Evolutionary conservation across 2,113 vertebrate genomes (phyloP), one percentile per base, ranked within the genome.

Genomic region (Leptodactylus fuscus): DNA sequence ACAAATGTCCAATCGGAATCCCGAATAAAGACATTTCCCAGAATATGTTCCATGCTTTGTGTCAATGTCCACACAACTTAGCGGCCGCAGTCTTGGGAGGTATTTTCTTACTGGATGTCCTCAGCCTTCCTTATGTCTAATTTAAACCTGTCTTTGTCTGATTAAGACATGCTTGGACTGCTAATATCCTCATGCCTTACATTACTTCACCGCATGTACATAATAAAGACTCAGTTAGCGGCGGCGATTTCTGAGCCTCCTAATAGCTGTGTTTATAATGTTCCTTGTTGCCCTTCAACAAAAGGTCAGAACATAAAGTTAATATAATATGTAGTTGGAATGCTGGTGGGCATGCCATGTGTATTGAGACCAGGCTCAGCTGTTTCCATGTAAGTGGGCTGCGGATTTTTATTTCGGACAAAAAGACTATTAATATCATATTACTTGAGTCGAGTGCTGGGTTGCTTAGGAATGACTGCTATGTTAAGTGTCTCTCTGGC

Each of bases 251-350:
- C 58, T 84, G 82, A 24, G 15, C 6, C 73, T 76, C 53, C 24
- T 77, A 38, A 84, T 36, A 48, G 38, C 34, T 58, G 53, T 83
- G 81, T 60, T 83, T 71, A 58, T 38, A 73, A 74, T 74, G 49
- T 74, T 74, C 81, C 34, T 18, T 58, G 81, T 58, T 41, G 46
- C 20, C 81, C 69, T 73, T 44, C 69, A 83, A 32, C 22, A 22
- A 58, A 74, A 74, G 81, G 81, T 73, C 69, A 83, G 22, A 74
- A 55, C 53, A 83, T 73, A 83, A 83, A 36, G 34, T 49, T 73
- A 73, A 83, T 71, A 73, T 83, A 44, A 74, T 83, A 73, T 74
- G 36, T 38, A 34, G 69, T 22, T 41, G 81, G 81, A 83, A 83
- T 83, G 81, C 69, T 58, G 22, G 32, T n/a, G 69, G 81, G 81